Conservation (phyloP, 2,888 invertebrate species). For the Eristalinus sepulchralis region DNA sequence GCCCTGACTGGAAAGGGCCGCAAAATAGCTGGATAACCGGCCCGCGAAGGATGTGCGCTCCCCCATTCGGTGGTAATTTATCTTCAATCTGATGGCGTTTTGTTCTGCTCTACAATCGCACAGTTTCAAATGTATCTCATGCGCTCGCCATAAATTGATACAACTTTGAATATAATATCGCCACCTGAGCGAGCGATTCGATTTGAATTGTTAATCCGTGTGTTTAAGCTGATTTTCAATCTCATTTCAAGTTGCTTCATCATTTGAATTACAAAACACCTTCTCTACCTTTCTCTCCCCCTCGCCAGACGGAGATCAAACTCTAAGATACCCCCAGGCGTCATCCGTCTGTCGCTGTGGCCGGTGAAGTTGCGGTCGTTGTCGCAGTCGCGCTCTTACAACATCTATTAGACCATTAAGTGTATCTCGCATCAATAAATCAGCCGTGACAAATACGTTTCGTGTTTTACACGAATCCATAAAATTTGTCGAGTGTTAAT, state of each 20-base stretch:
- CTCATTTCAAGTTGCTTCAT: not conserved
- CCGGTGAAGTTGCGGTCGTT: not conserved
- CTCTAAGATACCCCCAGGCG: not conserved
- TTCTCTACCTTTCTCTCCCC: not conserved
- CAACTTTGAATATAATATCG: constrained; percentile 14
- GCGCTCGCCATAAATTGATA: constrained; percentile 21
- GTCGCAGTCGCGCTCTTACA: not conserved
- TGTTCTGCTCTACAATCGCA: not conserved
- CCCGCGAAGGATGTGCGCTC: not conserved
- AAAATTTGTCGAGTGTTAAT: constrained; percentile 37
- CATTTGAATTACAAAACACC: not conserved
- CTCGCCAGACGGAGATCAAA: too few relatives aligned
- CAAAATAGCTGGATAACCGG: not conserved
- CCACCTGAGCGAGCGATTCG: not conserved
- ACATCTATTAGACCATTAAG: constrained; percentile 36
- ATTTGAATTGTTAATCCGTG: constrained; percentile 50
- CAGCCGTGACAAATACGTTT: constrained; percentile 55
- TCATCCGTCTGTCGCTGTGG: not conserved
- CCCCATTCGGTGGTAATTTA: not conserved
- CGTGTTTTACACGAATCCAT: constrained; percentile 61
- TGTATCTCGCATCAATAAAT: constrained; percentile 49
- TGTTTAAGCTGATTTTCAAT: not conserved
- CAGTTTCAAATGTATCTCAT: constrained; percentile 27
- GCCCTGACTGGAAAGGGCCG: not conserved
- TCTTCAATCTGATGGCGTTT: not conserved